Evolutionary conservation across 2,888 invertebrate species (phyloP).

Genomic region (Drosophila putrida): DNA sequence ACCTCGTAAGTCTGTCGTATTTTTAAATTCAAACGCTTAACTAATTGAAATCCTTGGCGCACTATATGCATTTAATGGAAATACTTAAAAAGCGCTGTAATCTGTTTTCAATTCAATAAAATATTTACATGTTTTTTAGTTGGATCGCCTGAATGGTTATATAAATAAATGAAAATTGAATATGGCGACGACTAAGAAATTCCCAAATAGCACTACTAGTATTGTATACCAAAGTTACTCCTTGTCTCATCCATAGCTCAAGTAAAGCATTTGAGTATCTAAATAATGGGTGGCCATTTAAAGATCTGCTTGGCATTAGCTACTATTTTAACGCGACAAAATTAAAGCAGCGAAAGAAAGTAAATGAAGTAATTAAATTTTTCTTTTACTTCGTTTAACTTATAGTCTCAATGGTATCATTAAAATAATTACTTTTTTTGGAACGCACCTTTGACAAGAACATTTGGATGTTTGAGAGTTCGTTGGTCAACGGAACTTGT

Average conservation of each 20-base stretch:
- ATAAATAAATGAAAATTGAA: slow-evolving; percentile 45
- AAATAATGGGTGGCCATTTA: slow-evolving; percentile 62
- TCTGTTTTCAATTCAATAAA: slow-evolving; percentile 56
- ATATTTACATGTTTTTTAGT: slow-evolving; percentile 20
- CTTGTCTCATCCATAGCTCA: slow-evolving; percentile 14
- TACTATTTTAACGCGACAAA: slow-evolving; percentile 34
- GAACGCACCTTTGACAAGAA: slow-evolving; percentile 7
- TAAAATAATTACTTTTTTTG: slow-evolving; percentile 66
- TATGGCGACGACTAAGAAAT: slow-evolving; percentile 23
- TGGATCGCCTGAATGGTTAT: slow-evolving; percentile 34
- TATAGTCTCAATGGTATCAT: slow-evolving; percentile 58
- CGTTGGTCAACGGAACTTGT: slow-evolving; percentile 1
- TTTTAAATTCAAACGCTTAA: slow-evolving; percentile 66
- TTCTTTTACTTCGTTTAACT: slow-evolving; percentile 45
- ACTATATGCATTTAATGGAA: slow-evolving; percentile 35
- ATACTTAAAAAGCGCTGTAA: slow-evolving; percentile 36
- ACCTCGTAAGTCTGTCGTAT: slow-evolving; percentile 37
- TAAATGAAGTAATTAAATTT: slow-evolving; percentile 56
- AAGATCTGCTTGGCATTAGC: slow-evolving; percentile 42
- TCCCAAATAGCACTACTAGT: too few species aligned
- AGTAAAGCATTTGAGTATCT: slow-evolving; percentile 36
- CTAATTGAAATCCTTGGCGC: slow-evolving; percentile 74
- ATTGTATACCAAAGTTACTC: neutral
- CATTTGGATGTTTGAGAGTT: slow-evolving; percentile 27
- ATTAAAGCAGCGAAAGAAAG: slow-evolving; percentile 46